Base-by-base conservation (phyloP, 1,140 invertebrate species). In the Helicorthomorpha holstii region DNA sequence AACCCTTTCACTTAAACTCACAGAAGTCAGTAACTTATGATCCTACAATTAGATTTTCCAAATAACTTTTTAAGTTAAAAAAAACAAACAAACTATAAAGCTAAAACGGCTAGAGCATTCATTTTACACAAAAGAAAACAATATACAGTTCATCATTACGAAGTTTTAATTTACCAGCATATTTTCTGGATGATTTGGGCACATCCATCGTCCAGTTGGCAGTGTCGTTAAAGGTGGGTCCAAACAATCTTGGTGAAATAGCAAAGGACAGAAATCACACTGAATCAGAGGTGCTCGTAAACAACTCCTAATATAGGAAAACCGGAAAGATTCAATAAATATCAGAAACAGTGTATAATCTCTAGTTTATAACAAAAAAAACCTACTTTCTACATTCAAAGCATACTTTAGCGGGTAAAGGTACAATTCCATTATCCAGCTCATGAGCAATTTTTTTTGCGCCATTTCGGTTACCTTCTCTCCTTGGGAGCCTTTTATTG, bases 191-290 rank as follows among this genome's bases (percentile, higher is more conserved):
- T 97, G 93, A 69, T 90, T 88, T 0, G 91, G 91, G 69, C 93
- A 97, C 89, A 96, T 95, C 92, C 92, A 97, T 23, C 81, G 69
- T 0, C 83, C 85, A 22, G 80, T 80, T 1, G 92, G 91, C 53
- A 88, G 72, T 3, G 80, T 78, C 0, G 88, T 86, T 21, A 96
- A 68, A 1, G 92, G 92, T 19, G 91, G 90, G 67, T 93, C 82
- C 25, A 96, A 66, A 63, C 93, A 97, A 64, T 97, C 92, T 55
- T 87, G 73, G 67, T 96, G 92, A 66, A 83, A 96, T 58, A 82
- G 76, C 46, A 88, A 67, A 1, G 85, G 80, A 67, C 93, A 97
- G 65, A 86, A 96, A 70, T 96, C 92, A 68, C 93, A 97, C 47
- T 86, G 81, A 27, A 96, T 71, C 43, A 95, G 70, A 22, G 86